Evolutionary conservation across 2,797 vertebrate species (phyloP), one percentile per base, ranked within the genome.

Genomic region (Odontamblyopus lacepedii): DNA sequence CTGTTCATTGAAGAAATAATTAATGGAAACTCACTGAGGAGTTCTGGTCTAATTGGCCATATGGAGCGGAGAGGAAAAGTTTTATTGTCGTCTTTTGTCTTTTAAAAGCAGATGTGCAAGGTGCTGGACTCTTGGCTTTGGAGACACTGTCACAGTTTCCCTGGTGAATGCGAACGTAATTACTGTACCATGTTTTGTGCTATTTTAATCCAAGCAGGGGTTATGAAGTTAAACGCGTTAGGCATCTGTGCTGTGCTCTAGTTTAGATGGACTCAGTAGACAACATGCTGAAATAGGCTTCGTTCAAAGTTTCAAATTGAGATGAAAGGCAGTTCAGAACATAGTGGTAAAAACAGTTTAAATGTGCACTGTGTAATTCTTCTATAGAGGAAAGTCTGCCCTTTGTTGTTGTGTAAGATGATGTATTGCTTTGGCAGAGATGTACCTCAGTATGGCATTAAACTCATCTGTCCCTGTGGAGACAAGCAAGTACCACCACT

Each of bases 31-130:
- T 89, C 94, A 92, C 91, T 32, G 84, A 92, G 92, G 94, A 91
- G 75, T 90, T 90, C 80, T 80, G 73, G 81, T 89, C 83, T 94
- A 93, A 94, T 94, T 93, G 91, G 89, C 93, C 93, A 94, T 92
- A 94, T 94, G 93, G 89, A 92, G 84, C 87, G 84, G 88, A 89
- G 91, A 89, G 86, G 87, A 63, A 89, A 92, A 90, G 85, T 92
- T 92, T 84, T 81, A 90, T 85, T 89, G 87, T 87, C 88, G 88
- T 85, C 87, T 90, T 92, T 91, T 89, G 90, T 92, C 92, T 91
- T 92, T 89, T 82, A 89, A 69, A 87, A 91, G 87, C 92, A 93
- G 92, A 93, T 93, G 92, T 87, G 83, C 71, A 18, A 75, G 91
- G 92, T 92, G 88, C 83, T 80, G 80, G 87, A 89, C 91, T 87